These are phyloP conservation scores for Tamandua tetradactyla DNA, from an alignment of 2,797 vertebrate species.

Conservation along the genomic window DNA sequence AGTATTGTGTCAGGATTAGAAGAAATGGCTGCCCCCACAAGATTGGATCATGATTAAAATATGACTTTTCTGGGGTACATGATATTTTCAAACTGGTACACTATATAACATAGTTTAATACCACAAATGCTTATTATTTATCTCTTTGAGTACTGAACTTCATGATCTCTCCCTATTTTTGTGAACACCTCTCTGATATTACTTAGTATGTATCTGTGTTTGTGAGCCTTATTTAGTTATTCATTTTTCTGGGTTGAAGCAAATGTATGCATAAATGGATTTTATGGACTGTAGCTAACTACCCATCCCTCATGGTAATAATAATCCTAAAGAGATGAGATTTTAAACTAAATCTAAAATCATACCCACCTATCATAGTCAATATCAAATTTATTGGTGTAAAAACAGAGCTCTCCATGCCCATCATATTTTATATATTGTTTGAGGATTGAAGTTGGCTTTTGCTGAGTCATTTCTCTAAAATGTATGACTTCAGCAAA, in stretches of 20 bases:
- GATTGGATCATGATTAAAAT: no score
- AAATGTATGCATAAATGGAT: background rate
- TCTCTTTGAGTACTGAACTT: background rate
- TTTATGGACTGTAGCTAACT: background rate
- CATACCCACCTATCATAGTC: background rate
- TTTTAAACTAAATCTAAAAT: background rate
- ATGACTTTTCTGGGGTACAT: no score
- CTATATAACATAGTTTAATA: background rate
- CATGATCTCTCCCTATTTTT: background rate
- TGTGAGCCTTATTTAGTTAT: background rate
- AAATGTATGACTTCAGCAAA: constrained; percentile 32
- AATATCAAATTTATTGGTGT: background rate
- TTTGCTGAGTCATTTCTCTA: background rate
- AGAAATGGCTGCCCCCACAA: no score
- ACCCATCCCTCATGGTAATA: background rate
- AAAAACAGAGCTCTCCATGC: background rate
- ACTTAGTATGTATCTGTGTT: background rate
- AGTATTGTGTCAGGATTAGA: no score
- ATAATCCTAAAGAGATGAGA: background rate
- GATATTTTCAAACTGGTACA: no score
- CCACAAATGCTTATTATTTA: background rate
- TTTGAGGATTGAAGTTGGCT: background rate
- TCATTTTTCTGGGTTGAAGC: background rate
- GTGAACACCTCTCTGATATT: background rate
- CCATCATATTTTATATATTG: background rate